Percentiles rank a stretch among this genome's conserved stretches.
These are phyloP conservation scores for Netelia fuscicornis DNA, from an alignment of 2,888 invertebrate genomes.

Conservation along the genomic window DNA sequence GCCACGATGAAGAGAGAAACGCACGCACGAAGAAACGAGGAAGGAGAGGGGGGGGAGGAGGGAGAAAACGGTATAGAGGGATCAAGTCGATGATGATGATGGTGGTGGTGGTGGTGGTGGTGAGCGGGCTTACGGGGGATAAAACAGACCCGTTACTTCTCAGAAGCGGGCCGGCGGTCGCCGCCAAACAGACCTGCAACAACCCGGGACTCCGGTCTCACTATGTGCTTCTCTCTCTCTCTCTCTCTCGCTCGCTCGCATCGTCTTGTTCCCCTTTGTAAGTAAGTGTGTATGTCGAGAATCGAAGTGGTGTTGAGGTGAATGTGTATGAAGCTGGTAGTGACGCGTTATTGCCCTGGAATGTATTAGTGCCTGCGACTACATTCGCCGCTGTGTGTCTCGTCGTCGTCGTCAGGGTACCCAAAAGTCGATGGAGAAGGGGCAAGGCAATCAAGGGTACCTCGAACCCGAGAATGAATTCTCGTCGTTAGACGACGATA, in stretches of 20 bases:
- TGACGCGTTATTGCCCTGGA: constrained; percentile 66
- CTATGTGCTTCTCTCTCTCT: constrained; percentile 19
- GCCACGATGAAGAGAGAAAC: constrained; percentile 47
- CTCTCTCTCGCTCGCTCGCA: constrained; percentile 18
- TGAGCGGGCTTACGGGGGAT: constrained; percentile 71
- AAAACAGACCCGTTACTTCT: constrained; percentile 83
- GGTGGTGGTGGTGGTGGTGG: background rate
- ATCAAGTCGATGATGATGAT: constrained; percentile 54
- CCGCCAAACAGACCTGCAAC: constrained; percentile 83
- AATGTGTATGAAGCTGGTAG: constrained; percentile 51
- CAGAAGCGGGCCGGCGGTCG: constrained; percentile 81
- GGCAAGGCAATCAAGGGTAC: constrained; percentile 14
- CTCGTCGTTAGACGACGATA: constrained; percentile 12
- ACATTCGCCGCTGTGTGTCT: constrained; percentile 31
- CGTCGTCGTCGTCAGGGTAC: constrained; percentile 27
- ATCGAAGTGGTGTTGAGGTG: constrained; percentile 49
- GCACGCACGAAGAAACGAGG: constrained; percentile 16
- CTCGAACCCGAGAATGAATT: constrained; percentile 25
- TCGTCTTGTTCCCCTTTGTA: constrained; percentile 20
- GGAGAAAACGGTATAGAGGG: constrained; percentile 65
- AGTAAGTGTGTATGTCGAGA: constrained; percentile 19
- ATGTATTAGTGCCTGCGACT: constrained; percentile 57
- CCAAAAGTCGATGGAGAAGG: constrained; percentile 27
- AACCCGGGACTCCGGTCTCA: constrained; percentile 63
- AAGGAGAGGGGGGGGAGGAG: constrained; percentile 26